Evolutionary conservation across 1,140 invertebrate species (phyloP), one percentile per base, ranked within the genome.

Genomic region (Anastrepha ludens): DNA sequence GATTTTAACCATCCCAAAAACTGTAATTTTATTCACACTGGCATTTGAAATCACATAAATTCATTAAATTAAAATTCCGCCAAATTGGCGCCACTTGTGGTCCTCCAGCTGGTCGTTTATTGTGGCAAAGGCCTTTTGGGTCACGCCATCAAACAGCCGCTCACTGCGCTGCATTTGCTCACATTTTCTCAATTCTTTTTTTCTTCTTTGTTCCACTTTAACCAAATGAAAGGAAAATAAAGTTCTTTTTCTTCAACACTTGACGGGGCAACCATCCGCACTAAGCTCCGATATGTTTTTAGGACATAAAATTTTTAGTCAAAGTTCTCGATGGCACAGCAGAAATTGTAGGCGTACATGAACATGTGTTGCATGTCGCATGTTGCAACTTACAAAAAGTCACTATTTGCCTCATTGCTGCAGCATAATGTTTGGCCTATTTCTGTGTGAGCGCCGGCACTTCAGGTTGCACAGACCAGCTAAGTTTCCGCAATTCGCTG

Each of bases 291-390:
- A 81, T 44, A 81, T 29, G 44, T 81, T 50, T 81, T 74, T 9
- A 55, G 47, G 0, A 81, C 47, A 81, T 39, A 11, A 15, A 74
- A 74, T 41, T 47, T 74, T 47, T 39, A 47, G 67, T 17, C 41
- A 81, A 81, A 81, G 47, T 81, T 58, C 20, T 29, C 13, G 15
- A 50, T 47, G 44, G 15, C 13, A 74, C 70, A 50, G 7, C 44
- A 29, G 9, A 8, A 81, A 81, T 81, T 81, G 74, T 20, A 55
- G 47, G 47, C 15, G 74, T 20, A n/a, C 47, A 17, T 81, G 17
- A 50, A 17, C 74, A 81, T 81, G 17, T 81, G 74, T 81, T 81
- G 74, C 74, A 81, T 55, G 44, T 41, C n/a, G 74, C 74, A 29
- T 15, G n/a, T 55, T 81, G 74, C 44, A 20, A 55, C 47, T 81